Base-by-base conservation (phyloP, 2,888 invertebrate genomes). In the Coremacera marginata region DNA sequence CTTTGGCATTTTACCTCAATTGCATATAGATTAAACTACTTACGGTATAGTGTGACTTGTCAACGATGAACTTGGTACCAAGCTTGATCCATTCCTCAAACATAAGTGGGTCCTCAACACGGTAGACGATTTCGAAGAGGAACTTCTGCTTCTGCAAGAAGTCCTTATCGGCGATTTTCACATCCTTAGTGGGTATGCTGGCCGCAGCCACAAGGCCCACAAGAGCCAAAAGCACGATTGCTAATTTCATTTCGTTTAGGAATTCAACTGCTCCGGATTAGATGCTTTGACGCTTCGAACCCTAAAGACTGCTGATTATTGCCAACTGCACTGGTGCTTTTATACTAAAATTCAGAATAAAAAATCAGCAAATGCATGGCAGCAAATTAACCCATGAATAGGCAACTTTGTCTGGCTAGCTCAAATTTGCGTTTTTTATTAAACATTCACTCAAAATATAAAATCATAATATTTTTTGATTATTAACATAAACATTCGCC, bases 61-160 rank as follows among this genome's bases (percentile, higher is more conserved):
- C 84, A 52, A 63, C 55, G 4, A 82, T 65, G 25, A 86, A 78
- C 0, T 82, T 78, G 3, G 79, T 73, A 51, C 86, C 87, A 7
- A 79, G 4, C 70, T 87, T 87, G 80, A 88, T 85, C 67, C 72
- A 86, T 79, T 88, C 86, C 73, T 88, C 88, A 79, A 87, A 88
- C 73, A 81, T 79, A 27, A 86, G 76, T 3, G 85, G 85, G 75
- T 86, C 86, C 52, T 84, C 84, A 0, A 84, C 31, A 37, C 84
- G 84, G 76, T 86, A 79, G 5, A 84, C 16, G 14, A 87, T 84
- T 79, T 88, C 86, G 25, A 84, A 82, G 3, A 88, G 52, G 82
- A 87, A 87, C 80, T 84, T 84, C 76, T 88, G 87, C 78, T 80
- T 86, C 1, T 68, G 62, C 80, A 88, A 78, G 80, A 82, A 86